Evolutionary conservation across 1,140 invertebrate genomes (phyloP).

Genomic region (Lysiphlebus fabarum): DNA sequence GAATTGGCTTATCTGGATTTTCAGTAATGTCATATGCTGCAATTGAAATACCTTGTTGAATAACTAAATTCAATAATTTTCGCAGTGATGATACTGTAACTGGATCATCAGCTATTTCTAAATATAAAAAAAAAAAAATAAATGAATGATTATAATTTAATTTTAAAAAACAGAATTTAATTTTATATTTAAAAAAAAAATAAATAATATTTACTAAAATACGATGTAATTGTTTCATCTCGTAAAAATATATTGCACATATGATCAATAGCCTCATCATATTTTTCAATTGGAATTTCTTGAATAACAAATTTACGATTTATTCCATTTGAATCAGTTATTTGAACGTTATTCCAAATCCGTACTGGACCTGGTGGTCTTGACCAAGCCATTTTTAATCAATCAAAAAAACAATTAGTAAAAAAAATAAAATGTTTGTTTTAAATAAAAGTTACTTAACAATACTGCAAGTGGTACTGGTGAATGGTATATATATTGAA

Average conservation of each 20-base stretch:
- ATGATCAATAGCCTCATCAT: conserved; percentile 38
- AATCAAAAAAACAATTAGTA: not conserved
- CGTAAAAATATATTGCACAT: conserved; percentile 40
- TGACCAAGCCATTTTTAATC: conserved; percentile 16
- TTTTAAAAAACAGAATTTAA: no score
- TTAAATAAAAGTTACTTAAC: no score
- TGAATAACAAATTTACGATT: conserved; percentile 39
- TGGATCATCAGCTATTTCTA: conserved; percentile 36
- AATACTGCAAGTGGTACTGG: no score
- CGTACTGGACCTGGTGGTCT: conserved; percentile 12
- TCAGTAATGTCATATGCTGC: conserved; percentile 37
- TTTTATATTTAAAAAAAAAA: no score
- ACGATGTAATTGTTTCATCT: conserved; percentile 30
- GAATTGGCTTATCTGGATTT: conserved; percentile 31
- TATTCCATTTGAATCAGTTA: conserved; percentile 25
- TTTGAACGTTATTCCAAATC: conserved; percentile 11
- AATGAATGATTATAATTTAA: no score
- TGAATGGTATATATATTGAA: no score
- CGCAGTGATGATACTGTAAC: conserved; percentile 26
- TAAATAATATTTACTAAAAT: no score
- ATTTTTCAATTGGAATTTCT: conserved; percentile 44
- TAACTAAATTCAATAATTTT: conserved; percentile 28
- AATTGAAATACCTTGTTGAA: conserved; percentile 35
- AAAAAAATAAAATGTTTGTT: not conserved
- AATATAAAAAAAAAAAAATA: conserved; percentile 10